Conservation (phyloP, 2,888 invertebrate genomes). For the Pomacea canaliculata region DNA sequence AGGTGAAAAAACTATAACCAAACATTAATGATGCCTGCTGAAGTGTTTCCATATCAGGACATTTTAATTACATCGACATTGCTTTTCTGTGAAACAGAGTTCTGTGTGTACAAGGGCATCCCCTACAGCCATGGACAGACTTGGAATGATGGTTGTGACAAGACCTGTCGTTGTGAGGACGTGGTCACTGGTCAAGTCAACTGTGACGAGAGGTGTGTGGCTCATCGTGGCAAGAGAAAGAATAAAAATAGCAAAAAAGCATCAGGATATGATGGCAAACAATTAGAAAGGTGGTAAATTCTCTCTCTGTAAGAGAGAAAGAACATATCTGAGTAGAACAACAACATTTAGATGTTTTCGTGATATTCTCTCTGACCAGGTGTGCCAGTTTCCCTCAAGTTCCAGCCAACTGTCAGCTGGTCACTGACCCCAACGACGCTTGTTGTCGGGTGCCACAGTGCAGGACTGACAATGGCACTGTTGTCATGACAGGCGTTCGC, state of each 20-base stretch:
- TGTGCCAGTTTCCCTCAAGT: constrained; percentile 46
- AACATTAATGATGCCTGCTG: too few species aligned
- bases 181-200: constrained; percentile 45
- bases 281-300: too few species aligned
- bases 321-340: too few species aligned
- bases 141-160: constrained; percentile 53
- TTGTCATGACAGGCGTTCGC: constrained; percentile 6
- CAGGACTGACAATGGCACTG: constrained; percentile 17
- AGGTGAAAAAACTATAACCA: too few species aligned
- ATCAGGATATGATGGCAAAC: too few species aligned
- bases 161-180: constrained; percentile 51
- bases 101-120: constrained; percentile 52
- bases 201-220: constrained; percentile 47
- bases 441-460: constrained; percentile 55
- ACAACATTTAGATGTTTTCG: too few species aligned
- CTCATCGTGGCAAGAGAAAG: too few species aligned
- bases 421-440: constrained; percentile 48
- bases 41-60: too few species aligned
- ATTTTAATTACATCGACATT: too few species aligned
- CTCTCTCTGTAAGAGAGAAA: too few species aligned
- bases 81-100: constrained; percentile 22
- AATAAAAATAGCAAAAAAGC: too few species aligned
- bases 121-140: constrained; percentile 48
- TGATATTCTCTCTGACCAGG: constrained; percentile 25
- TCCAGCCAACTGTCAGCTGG: constrained; percentile 44